A percentile compares a stretch with the other conserved stretches of the same genome.
phyloP scores from a whole-genome alignment of 2,888 invertebrate genomes.

The Deilephila elpenor region DNA sequence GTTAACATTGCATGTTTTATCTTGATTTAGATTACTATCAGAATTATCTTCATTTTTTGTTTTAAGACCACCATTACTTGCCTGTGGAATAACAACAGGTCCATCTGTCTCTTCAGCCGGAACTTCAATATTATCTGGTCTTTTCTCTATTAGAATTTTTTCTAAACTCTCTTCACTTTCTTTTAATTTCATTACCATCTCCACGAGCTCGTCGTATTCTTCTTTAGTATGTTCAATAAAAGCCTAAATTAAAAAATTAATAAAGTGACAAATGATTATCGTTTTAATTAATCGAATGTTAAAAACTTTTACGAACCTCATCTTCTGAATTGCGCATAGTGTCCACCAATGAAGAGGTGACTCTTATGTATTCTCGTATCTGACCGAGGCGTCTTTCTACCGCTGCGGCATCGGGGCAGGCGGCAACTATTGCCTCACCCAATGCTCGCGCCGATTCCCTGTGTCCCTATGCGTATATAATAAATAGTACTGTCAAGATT shows the following conservation, averaged over 20 bases:
- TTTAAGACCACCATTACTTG: slow-evolving; percentile 41
- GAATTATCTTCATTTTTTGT: slow-evolving; percentile 41
- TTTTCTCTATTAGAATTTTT: slow-evolving; percentile 76
- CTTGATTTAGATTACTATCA: slow-evolving; percentile 44
- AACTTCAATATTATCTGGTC: slow-evolving; percentile 70
- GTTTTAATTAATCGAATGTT: slow-evolving; percentile 12
- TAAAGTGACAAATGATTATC: slow-evolving; percentile 37
- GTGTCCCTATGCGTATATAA: slow-evolving; percentile 56
- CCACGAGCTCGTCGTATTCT: slow-evolving; percentile 86
- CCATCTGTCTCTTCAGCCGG: slow-evolving; percentile 58
- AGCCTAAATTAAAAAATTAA: slow-evolving; percentile 74
- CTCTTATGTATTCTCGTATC: slow-evolving; percentile 89
- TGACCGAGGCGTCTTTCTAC: slow-evolving; percentile 89
- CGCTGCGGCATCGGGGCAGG: slow-evolving; percentile 86
- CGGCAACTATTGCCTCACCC: slow-evolving; percentile 78
- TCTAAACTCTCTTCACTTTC: slow-evolving; percentile 89
- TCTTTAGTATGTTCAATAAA: slow-evolving; percentile 82
- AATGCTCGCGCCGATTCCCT: slow-evolving; percentile 75
- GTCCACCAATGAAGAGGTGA: slow-evolving; percentile 88
- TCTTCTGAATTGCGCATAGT: slow-evolving; percentile 88
- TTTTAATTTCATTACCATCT: slow-evolving; percentile 87
- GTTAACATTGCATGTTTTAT: slow-evolving; percentile 56
- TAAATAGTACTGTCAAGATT: neutral
- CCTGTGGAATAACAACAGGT: slow-evolving; percentile 41
- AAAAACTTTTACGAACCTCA: slow-evolving; percentile 77